A percentile compares a stretch with the other conserved stretches of the same genome.
Conservation (phyloP, 30 jellyfish, hydroid and myxozoan genomes). For the Turritopsis rubra region DNA sequence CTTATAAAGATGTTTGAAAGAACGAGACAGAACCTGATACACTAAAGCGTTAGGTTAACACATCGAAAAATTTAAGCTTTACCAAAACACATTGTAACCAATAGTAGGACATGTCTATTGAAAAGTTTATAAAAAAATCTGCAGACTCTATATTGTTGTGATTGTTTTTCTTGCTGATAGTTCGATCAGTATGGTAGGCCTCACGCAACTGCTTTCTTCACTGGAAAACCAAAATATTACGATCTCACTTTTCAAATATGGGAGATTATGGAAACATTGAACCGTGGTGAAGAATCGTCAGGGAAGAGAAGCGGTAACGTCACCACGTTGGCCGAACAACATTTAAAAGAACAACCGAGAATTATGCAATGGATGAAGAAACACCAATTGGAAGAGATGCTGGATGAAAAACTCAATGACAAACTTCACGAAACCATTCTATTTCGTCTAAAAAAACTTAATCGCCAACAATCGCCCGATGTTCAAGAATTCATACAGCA, state of each 20-base stretch:
- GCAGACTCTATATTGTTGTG: too few species aligned
- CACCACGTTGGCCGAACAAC: not conserved
- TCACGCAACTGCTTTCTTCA: slow-evolving; percentile 52
- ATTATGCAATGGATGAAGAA: slow-evolving; percentile 82
- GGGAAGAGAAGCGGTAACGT: not conserved
- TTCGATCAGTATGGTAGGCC: slow-evolving; percentile 73
- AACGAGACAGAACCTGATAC: too few species aligned
- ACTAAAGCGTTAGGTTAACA: too few species aligned
- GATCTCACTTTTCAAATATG: slow-evolving; percentile 75
- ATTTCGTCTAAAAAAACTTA: slow-evolving; percentile 58
- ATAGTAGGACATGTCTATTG: too few species aligned
- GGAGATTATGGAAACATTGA: slow-evolving; percentile 56
- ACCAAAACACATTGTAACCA: too few species aligned
- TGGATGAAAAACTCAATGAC: slow-evolving; percentile 57
- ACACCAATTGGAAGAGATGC: slow-evolving; percentile 61
- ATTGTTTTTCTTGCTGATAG: slow-evolving; percentile 30
- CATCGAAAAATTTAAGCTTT: too few species aligned
- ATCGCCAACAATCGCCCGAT: slow-evolving; percentile 54
- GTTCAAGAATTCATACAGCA: slow-evolving; percentile 58
- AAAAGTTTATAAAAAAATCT: too few species aligned
- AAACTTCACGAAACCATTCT: slow-evolving; percentile 28
- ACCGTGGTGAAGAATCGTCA: not conserved
- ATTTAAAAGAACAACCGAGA: slow-evolving; percentile 24
- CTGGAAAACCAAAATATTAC: slow-evolving; percentile 83
- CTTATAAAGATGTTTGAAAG: too few species aligned